Percentiles rank a stretch among this genome's conserved stretches.
These are phyloP conservation scores for Clarias pachynema DNA, from an alignment of 2,797 vertebrate species.

Conservation along the genomic window DNA sequence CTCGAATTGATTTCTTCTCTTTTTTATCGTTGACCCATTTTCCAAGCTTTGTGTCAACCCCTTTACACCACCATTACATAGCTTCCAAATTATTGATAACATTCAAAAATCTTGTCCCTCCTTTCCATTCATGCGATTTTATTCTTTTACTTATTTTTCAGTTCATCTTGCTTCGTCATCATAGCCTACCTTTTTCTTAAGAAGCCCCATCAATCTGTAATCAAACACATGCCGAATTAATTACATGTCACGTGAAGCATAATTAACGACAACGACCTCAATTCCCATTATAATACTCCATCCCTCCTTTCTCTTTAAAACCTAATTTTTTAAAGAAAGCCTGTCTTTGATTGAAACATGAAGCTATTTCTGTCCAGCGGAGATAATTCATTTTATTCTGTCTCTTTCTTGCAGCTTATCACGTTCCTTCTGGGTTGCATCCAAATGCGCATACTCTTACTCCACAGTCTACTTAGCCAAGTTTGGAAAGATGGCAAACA, in stretches of 20 bases:
- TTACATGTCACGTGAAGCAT: constrained; percentile 68
- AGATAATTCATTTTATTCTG: constrained; percentile 51
- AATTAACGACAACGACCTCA: constrained; percentile 69
- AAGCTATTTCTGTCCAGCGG: constrained; percentile 55
- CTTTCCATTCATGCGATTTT: constrained; percentile 26
- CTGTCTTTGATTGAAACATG: constrained; percentile 55
- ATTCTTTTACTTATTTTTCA: constrained; percentile 33
- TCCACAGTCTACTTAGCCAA: constrained; percentile 13
- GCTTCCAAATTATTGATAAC: background rate
- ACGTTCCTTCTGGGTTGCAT: constrained; percentile 33
- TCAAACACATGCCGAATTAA: constrained; percentile 71
- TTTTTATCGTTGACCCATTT: background rate
- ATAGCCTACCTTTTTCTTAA: constrained; percentile 52
- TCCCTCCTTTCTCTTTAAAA: constrained; percentile 30
- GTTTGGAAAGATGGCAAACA: background rate
- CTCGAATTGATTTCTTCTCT: constrained; percentile 5
- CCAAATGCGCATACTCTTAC: constrained; percentile 31
- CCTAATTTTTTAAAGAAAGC: constrained; percentile 47
- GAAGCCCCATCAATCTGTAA: constrained; percentile 57
- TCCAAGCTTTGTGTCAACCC: constrained; percentile 14
- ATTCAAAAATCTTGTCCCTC: background rate
- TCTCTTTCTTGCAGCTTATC: constrained; percentile 25
- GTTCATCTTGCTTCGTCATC: constrained; percentile 64
- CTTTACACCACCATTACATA: constrained; percentile 6
- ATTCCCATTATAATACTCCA: constrained; percentile 58